Evolutionary conservation across 2,113 vertebrate genomes (phyloP), one percentile per base, ranked within the genome.

Genomic region (Meleagris gallopavo): DNA sequence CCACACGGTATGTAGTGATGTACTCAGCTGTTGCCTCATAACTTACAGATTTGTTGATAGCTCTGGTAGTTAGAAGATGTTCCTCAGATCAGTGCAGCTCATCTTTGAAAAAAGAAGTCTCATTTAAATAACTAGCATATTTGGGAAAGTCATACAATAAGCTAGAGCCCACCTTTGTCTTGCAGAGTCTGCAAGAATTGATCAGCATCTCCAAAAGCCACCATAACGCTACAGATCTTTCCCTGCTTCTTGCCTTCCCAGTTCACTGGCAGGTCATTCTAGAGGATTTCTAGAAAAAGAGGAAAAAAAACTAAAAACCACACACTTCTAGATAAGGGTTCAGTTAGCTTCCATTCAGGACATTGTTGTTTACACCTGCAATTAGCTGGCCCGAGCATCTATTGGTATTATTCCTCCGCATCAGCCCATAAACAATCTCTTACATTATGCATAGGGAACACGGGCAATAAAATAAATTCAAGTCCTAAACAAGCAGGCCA

Each of bases 1-100:
- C 96, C 96, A 95, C 58, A 50, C 54, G 11, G 66, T 92, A 96
- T 82, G 94, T 93, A 85, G 72, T 7, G 4, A 91, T 43, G 76
- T 73, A 71, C 88, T 95, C 89, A 96, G 61, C 89, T 95, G 90
- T 94, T 94, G 83, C 93, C 95, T 96, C 95, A 80, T 92, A 83
- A 95, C 69, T 80, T 91, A 85, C 69, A 77, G 84, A 90, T 94
- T 95, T 88, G 81, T 95, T 96, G 93, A 95, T 91, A 96, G 94
- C 73, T 82, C 85, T 95, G 72, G 62, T 73, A 91, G 86, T 61
- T 91, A 93, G 86, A 81, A 97, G 18, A 94, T 88, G 93, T 75
- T 94, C 65, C 74, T 92, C 64, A 52, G 83, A 86, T 91, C 73
- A 72, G 41, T 8, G 83, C 82, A 86, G 72, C 86, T 94, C 90